Evolutionary conservation across 2,888 invertebrate species (phyloP).

Genomic region (Dascillus cervinus): DNA sequence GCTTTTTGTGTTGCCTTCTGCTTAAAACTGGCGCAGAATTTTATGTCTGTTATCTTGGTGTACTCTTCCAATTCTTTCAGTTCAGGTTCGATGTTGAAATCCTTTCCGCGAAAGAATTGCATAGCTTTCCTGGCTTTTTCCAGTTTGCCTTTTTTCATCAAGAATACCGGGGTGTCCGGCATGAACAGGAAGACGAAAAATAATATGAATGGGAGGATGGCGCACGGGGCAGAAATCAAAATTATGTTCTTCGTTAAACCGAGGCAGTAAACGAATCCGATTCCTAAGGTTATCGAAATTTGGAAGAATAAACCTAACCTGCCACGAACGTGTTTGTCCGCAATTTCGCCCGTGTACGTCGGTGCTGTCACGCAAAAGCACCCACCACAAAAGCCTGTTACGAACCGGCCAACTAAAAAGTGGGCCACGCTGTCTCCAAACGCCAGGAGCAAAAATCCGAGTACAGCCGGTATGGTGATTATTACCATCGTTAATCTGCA

Average conservation of each 20-base stretch:
- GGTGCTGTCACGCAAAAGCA: constrained; percentile 71
- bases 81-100: constrained; percentile 56
- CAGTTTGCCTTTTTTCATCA: constrained; percentile 49
- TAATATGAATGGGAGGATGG: constrained; percentile 53
- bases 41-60: constrained; percentile 9
- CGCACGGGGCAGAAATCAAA: constrained; percentile 56
- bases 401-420: constrained; percentile 25
- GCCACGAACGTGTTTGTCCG: constrained; percentile 71
- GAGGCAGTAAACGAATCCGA: constrained; percentile 61
- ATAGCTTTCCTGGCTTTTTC: constrained; percentile 54
- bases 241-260: constrained; percentile 62
- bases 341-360: constrained; percentile 77
- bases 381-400: constrained; percentile 49
- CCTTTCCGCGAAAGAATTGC: constrained; percentile 61
- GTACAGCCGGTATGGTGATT: constrained; percentile 21
- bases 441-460: constrained; percentile 25
- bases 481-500: constrained; percentile 25
- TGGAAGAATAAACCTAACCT: constrained; percentile 77
- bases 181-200: constrained; percentile 56
- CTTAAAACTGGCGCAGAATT: constrained; percentile 15
- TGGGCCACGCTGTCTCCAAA: constrained; percentile 12
- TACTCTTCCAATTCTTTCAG: constrained; percentile 54
- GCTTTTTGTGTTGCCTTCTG: constrained; percentile 32
- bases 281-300: constrained; percentile 66
- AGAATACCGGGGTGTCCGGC: constrained; percentile 65